Evolutionary conservation across 2,797 vertebrate genomes (phyloP).

Genomic region (Acridotheres tristis): DNA sequence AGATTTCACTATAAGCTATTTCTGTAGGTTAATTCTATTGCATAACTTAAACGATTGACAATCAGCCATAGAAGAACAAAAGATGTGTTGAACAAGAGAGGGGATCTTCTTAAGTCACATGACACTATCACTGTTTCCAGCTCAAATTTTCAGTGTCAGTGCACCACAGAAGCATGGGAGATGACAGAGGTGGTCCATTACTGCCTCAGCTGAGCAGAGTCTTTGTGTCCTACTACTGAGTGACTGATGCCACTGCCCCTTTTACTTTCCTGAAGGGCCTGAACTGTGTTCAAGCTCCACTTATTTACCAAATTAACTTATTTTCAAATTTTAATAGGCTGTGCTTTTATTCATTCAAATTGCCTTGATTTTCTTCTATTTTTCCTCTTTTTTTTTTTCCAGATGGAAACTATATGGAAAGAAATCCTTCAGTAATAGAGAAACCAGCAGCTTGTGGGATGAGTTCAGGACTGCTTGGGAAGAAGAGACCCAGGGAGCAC

Average conservation of each 20-base stretch:
- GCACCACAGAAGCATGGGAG: background rate
- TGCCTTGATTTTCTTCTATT: background rate
- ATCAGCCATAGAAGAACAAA: background rate
- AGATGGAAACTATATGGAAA: constrained; percentile 16
- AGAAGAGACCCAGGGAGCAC: background rate
- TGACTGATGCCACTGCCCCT: background rate
- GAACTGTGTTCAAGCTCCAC: background rate
- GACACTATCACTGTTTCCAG: background rate
- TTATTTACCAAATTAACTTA: background rate
- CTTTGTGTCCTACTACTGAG: background rate
- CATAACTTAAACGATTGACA: background rate
- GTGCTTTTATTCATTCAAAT: background rate
- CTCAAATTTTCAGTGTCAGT: background rate
- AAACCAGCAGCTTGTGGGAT: background rate
- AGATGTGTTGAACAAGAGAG: background rate
- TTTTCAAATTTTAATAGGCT: background rate
- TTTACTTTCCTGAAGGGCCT: background rate
- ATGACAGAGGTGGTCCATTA: background rate
- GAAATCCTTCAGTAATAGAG: background rate
- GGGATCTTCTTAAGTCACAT: background rate
- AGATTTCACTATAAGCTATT: constrained; percentile 19
- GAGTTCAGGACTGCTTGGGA: background rate
- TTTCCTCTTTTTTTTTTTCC: background rate
- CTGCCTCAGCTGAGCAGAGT: background rate
- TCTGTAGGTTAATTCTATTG: background rate